Conservation (phyloP, 2,888 invertebrate species). For the Diarsia dahlii region DNA sequence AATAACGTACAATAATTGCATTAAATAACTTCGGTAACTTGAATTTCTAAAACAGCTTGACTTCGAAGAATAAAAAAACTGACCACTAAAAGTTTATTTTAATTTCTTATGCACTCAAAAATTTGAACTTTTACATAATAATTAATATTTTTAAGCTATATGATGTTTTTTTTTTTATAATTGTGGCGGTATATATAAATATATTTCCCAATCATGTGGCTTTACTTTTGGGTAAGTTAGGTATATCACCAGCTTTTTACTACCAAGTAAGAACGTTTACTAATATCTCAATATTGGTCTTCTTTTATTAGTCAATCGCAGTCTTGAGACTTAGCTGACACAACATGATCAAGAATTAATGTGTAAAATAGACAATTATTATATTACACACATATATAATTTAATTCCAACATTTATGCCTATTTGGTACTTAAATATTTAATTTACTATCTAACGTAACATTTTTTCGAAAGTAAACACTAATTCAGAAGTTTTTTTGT, state of each 20-base stretch:
- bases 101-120: not conserved
- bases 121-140: conserved; percentile 22
- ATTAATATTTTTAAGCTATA: conserved; percentile 9
- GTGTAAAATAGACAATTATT: conserved; percentile 3
- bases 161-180: not conserved
- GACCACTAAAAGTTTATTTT: not conserved
- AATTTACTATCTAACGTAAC: conserved; percentile 29
- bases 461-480: conserved; percentile 24
- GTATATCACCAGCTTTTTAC: not conserved
- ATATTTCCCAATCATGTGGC: not conserved
- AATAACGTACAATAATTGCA: conserved; percentile 33
- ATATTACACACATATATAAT: conserved; percentile 2
- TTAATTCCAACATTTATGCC: conserved; percentile 18
- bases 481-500: conserved; percentile 2
- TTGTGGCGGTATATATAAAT: too few species aligned
- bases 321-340: not conserved
- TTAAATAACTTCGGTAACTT: conserved; percentile 38
- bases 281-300: conserved; percentile 1
- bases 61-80: not conserved
- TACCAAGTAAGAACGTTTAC: not conserved
- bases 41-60: not conserved
- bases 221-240: not conserved
- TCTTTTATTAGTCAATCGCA: not conserved
- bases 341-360: not conserved
- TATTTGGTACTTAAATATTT: conserved; percentile 22